A percentile compares a stretch with the other conserved stretches of the same genome.
phyloP scores from a whole-genome alignment of 2,797 vertebrate genomes.

The Anabacerthia variegaticeps region DNA sequence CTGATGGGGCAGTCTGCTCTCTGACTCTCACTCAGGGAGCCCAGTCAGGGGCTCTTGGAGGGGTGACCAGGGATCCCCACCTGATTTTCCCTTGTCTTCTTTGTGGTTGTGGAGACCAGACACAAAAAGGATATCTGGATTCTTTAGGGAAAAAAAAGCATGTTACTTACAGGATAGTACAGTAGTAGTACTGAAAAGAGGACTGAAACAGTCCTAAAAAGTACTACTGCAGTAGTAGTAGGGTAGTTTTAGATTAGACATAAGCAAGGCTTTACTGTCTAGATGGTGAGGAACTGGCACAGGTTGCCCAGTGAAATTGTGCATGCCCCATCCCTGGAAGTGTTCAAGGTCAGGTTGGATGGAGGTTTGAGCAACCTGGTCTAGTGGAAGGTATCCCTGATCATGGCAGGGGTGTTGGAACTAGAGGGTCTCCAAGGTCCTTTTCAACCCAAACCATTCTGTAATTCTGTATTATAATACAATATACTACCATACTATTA shows the following conservation, averaged over 20 bases:
- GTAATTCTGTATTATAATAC: not conserved
- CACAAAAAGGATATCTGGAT: not conserved
- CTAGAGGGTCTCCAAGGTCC: not conserved
- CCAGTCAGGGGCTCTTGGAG: not conserved
- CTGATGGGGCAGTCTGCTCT: not conserved
- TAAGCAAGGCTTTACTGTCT: not conserved
- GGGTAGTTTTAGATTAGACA: not conserved
- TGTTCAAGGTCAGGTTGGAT: not conserved
- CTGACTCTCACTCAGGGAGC: fast-evolving
- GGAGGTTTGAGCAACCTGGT: not conserved
- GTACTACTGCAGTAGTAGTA: not conserved
- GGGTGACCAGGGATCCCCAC: too few relatives aligned
- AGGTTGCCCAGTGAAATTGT: not conserved
- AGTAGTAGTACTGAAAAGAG: not conserved
- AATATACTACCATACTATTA: not conserved
- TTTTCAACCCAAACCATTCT: not conserved
- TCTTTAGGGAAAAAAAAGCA: not conserved
- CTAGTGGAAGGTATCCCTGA: not conserved
- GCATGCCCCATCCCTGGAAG: not conserved
- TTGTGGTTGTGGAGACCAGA: not conserved
- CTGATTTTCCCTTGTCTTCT: not conserved
- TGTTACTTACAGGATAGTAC: not conserved
- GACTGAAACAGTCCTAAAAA: not conserved
- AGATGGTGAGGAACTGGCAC: not conserved
- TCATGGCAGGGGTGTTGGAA: not conserved